These are phyloP conservation scores for Tetragonula clypearis DNA, from an alignment of 1,140 invertebrate genomes.

Conservation along the genomic window DNA sequence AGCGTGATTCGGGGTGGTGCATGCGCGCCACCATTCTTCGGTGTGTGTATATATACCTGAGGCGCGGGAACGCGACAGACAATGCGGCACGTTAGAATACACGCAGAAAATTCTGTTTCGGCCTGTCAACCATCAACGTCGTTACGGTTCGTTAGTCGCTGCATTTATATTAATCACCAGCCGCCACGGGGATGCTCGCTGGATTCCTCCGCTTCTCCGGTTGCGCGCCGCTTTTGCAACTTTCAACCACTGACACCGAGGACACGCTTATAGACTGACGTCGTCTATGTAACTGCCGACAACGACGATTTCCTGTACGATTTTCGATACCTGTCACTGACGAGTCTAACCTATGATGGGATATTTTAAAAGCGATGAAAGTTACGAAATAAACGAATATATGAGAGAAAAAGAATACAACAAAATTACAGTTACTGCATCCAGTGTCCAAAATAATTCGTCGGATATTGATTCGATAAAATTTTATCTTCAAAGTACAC, in stretches of 20 bases:
- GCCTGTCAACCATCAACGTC: constrained; percentile 63
- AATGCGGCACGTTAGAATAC: constrained; percentile 61
- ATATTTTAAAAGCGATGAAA: no score
- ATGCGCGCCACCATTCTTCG: background rate
- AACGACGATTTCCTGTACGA: no score
- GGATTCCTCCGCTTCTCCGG: background rate
- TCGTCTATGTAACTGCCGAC: background rate
- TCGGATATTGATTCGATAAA: no score
- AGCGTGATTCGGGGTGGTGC: constrained; percentile 49
- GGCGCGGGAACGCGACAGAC: constrained; percentile 53
- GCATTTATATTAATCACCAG: constrained; percentile 55
- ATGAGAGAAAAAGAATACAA: no score
- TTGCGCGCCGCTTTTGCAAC: background rate
- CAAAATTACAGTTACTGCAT: no score
- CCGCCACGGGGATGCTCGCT: constrained; percentile 29
- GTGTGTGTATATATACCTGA: constrained; percentile 45
- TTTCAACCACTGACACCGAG: background rate
- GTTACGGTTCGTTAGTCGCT: constrained; percentile 64
- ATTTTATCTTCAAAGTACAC: no score
- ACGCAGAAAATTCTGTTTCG: constrained; percentile 67
- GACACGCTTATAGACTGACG: no score
- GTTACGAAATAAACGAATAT: no score
- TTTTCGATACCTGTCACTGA: no score
- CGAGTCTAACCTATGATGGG: no score
- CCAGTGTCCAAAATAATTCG: no score